Evolutionary conservation across 53 echinoderm and acorn worm genomes (phyloP).

Genomic region (Crossaster papposus): DNA sequence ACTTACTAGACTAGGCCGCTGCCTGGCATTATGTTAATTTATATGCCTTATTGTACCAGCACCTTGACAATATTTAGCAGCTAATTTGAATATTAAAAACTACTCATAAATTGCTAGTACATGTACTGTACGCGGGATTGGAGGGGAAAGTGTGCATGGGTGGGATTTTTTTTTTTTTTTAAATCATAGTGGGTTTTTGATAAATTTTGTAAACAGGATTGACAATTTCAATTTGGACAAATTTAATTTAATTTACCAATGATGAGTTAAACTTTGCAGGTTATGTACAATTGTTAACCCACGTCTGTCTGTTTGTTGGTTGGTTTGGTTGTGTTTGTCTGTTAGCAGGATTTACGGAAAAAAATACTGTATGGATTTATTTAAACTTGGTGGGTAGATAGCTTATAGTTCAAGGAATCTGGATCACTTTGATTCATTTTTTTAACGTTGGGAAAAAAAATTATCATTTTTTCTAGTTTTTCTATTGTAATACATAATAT

Average conservation of each 20-base stretch:
- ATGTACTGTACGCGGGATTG: background rate
- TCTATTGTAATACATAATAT: too few species aligned
- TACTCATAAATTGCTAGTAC: background rate
- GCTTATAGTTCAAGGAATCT: too few species aligned
- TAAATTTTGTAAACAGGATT: background rate
- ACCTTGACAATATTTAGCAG: background rate
- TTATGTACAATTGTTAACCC: too few species aligned
- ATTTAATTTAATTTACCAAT: background rate
- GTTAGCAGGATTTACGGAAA: too few species aligned
- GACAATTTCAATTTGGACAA: background rate
- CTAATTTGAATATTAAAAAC: background rate
- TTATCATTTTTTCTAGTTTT: too few species aligned
- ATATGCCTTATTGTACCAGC: background rate
- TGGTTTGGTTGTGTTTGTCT: too few species aligned
- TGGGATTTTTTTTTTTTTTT: background rate
- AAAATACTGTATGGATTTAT: too few species aligned
- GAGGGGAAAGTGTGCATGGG: background rate
- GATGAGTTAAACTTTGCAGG: too few species aligned
- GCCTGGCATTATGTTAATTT: background rate
- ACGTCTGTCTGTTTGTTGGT: too few species aligned
- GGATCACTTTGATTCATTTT: too few species aligned
- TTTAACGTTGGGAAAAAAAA: too few species aligned
- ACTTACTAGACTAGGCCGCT: background rate
- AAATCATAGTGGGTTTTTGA: background rate
- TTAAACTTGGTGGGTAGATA: too few species aligned